A percentile compares a stretch with the other conserved stretches of the same genome.
Evolutionary conservation across 2,888 invertebrate genomes (phyloP).

Genomic region (Pseudeuparius sepicola): DNA sequence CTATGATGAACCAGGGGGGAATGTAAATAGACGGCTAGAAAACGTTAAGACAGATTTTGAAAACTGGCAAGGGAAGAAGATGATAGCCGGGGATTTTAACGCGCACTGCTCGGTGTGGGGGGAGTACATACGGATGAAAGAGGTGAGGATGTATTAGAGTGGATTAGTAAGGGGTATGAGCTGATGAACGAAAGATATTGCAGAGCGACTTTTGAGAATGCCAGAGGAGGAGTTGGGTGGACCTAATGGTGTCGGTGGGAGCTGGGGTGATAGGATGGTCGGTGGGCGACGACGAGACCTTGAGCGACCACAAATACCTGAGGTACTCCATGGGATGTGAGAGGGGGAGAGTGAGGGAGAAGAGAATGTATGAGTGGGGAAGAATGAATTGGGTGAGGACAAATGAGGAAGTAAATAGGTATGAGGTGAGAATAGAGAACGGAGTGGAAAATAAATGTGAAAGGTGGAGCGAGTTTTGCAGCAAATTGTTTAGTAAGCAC

Average conservation of each 20-base stretch:
- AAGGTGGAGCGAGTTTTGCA: no score
- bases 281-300: slow-evolving; percentile 12
- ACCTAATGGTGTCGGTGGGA: no score
- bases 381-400: neutral
- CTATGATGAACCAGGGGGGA: neutral
- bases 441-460: no score
- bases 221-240: slow-evolving; percentile 1
- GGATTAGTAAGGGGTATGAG: neutral
- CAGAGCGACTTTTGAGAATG: neutral
- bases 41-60: no score
- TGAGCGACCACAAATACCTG: slow-evolving; percentile 15
- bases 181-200: neutral
- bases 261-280: no score
- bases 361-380: neutral
- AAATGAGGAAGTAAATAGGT: no score
- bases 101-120: neutral
- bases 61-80: neutral
- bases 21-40: no score
- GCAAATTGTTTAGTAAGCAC: no score
- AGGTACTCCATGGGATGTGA: no score
- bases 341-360: no score
- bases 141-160: neutral
- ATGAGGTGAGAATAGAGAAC: no score
- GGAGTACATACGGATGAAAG: neutral
- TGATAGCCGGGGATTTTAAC: neutral